These are phyloP conservation scores for Maccullochella peelii DNA, from an alignment of 2,113 vertebrate species.

Conservation along the genomic window DNA sequence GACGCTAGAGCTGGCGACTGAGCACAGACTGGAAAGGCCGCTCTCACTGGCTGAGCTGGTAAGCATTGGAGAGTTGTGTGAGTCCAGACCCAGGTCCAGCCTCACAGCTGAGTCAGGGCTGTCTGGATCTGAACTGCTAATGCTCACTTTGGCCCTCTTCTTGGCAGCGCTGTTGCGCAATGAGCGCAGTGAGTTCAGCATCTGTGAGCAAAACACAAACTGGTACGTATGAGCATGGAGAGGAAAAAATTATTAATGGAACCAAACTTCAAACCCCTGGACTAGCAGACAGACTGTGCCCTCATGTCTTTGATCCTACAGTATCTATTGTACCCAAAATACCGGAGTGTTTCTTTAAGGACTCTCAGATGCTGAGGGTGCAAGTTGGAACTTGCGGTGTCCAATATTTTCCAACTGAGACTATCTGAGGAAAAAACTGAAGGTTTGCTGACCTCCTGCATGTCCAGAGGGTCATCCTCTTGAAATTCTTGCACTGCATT, in stretches of 20 bases:
- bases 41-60: constrained; percentile 87
- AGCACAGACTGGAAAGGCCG: constrained; percentile 86
- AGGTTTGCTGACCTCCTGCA: constrained; percentile 88
- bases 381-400: neutral
- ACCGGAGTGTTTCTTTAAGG: neutral
- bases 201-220: constrained; percentile 79
- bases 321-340: neutral
- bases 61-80: constrained; percentile 82
- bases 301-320: neutral
- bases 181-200: constrained; percentile 90
- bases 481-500: constrained; percentile 70
- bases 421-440: neutral
- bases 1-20: constrained; percentile 77
- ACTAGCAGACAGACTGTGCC: neutral
- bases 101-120: constrained; percentile 88
- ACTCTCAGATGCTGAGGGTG: neutral
- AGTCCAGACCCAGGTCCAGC: constrained; percentile 82
- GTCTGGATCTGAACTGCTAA: constrained; percentile 85
- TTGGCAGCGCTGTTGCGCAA: constrained; percentile 92
- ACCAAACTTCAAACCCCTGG: neutral
- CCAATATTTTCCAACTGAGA: neutral
- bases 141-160: constrained; percentile 90
- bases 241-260: neutral
- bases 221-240: neutral
- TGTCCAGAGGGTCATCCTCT: constrained; percentile 88